Evolutionary conservation across 1,140 invertebrate species (phyloP), one percentile per base, ranked within the genome.

Genomic region (Ectropis grisescens): DNA sequence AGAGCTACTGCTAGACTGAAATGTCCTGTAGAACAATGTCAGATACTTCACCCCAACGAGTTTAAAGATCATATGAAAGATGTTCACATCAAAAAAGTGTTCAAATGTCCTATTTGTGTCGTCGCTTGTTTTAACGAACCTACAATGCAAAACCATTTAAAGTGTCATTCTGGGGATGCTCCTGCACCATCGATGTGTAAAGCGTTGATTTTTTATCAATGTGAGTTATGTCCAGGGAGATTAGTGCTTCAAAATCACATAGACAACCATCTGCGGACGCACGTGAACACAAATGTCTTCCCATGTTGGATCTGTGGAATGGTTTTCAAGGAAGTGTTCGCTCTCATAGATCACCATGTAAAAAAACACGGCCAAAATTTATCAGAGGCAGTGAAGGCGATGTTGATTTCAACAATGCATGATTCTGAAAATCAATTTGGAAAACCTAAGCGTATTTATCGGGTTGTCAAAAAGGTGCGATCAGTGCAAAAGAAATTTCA

Each of bases 31-130:
- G 39, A 50, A 16, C 49, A 64, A 11, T 85, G 84, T 55, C 41
- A 49, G 3, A 48, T 71, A 40, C 56, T 83, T 26, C 68, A 82
- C 48, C 60, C 66, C n/a, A 69, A 53, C 34, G 76, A 82, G 14
- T 80, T 57, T 36, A 58, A 50, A 13, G 33, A 65, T 0, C 85
- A 85, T 56, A 71, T 85, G 47, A 68, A 48, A 35, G 33, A 37
- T 13, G 47, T 33, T 12, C 85, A 86, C 41, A 48, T 84, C 11
- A 75, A 78, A 48, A 65, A 50, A 46, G 43, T 79, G 13, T 75
- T 46, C 30, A 78, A 70, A 49, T 85, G 84, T 46, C 51, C 51
- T 12, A 35, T 37, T 13, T 84, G 83, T 60, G 57, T 58, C 8
- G 49, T 64, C 3, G 58, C 51, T 32, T 74, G 72, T 56, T 68